Base-by-base conservation (phyloP, 1,140 invertebrate genomes). In the Camponotus floridanus region DNA sequence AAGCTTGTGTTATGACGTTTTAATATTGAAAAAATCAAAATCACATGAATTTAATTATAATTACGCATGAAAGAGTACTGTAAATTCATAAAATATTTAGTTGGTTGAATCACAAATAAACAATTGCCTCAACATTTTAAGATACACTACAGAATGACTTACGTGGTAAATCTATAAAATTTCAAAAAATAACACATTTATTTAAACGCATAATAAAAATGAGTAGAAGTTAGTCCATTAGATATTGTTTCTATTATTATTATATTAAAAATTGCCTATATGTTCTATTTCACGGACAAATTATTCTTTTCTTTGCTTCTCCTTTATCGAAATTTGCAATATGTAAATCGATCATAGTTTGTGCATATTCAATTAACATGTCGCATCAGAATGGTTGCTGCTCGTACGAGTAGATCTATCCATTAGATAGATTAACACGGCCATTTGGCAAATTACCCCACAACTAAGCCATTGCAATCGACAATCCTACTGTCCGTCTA, bases 351-450 rank as follows among this genome's bases (percentile, higher is more conserved):
- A 81, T 81, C 7, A 59, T 59, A 70, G 31, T 81, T 81, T 73
- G 39, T 73, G 79, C 67, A 81, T 61, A 81, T 81, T 81, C 67
- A 81, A 73, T 81, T 81, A 81, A 81, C 79, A 81, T 67, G 26
- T 81, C 55, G 67, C 67, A 11, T 81, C 39, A 18, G 26, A 81
- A 81, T 73, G 67, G 51, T 89, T 88, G 86, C 89, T 90, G 87
- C 89, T 65, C 83, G 70, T 90, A 21, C 76, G 89, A 87, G 79
- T 91, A 90, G 65, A n/a, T n/a, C 78, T 65, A 85, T 88, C 87
- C 79, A 81, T 81, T 81, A 81, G 79, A 73, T 39, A 81, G 79
- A 81, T 81, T 81, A 81, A 73, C 73, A 81, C 68, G 51, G 67
- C 79, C 79, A 81, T 81, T 81, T 81, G 79, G 79, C 67, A 81